Base-by-base conservation (phyloP, 1,140 invertebrate species). In the Agrilus planipennis region DNA sequence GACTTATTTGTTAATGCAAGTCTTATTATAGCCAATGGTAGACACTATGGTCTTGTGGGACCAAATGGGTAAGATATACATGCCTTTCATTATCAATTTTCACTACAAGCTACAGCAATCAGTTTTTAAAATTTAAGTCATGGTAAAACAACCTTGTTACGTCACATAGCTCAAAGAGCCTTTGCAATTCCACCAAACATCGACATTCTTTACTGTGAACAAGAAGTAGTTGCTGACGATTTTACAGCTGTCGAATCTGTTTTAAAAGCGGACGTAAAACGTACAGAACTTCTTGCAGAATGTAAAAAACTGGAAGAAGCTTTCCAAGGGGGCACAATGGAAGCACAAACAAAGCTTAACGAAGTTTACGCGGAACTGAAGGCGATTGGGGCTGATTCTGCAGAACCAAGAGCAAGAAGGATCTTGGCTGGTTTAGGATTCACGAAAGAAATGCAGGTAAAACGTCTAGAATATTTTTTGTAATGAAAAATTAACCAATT, bases 381-480 rank as follows among this genome's bases (percentile, higher is more conserved):
- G 61, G 89, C 89, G 3, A 96, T 98, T 46, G 91, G 90, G 15
- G 91, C 94, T 0, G 93, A 99, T 68, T 89, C 90, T 3, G 95
- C 94, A 1, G 95, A 99, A 65, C 84, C 93, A 0, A 77, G 86
- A 53, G 95, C 95, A 0, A 69, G 94, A 1, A 70, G 95, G 49
- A 98, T 99, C 52, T 66, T 99, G 12, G 88, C 92, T 47, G 96
- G 96, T 87, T 68, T 99, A 27, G 94, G 95, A 34, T 99, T 99
- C 59, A 89, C 79, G 34, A 74, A 76, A 43, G 77, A 86, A 54
- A 99, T 98, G 94, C 93, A 96, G 67, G 52, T 54, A 42, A 45
- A n/a, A n/a, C n/a, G n/a, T n/a, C n/a, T n/a, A n/a, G n/a, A n/a
- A n/a, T n/a, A n/a, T n/a, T n/a, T n/a, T n/a, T 7, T 25, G 23